Conservation (phyloP, 2,888 invertebrate species). For the Tetranychus piercei region DNA sequence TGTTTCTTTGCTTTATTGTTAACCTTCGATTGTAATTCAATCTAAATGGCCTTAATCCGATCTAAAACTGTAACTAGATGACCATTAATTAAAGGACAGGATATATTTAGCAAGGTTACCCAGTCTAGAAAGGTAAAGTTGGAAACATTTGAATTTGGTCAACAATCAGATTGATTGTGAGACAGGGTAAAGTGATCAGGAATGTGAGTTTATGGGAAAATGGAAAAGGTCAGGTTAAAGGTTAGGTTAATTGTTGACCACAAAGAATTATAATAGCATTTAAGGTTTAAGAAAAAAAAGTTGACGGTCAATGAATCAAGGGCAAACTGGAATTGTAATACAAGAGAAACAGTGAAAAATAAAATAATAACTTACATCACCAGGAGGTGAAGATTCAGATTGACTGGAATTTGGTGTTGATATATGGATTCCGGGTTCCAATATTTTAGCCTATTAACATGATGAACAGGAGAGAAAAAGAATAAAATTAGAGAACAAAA, state of each 20-base stretch:
- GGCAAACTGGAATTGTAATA: neutral
- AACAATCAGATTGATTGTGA: no score
- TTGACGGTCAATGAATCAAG: neutral
- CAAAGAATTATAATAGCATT: neutral
- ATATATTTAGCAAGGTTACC: no score
- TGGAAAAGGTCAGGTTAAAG: neutral
- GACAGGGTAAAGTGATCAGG: no score
- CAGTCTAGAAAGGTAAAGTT: no score
- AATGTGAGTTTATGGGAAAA: no score
- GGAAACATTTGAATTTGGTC: no score
- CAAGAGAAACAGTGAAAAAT: neutral
- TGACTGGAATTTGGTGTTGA: neutral
- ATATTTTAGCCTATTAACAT: neutral
- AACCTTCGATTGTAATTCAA: no score
- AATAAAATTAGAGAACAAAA: neutral
- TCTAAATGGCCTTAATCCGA: no score
- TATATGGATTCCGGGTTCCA: neutral
- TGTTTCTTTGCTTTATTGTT: no score
- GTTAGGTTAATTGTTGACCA: neutral
- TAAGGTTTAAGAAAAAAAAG: neutral
- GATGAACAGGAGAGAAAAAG: neutral
- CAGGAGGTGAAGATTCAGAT: neutral
- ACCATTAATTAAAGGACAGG: no score
- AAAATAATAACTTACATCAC: neutral
- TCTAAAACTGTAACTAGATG: no score